Evolutionary conservation across 2,797 vertebrate species (phyloP).

Genomic region (Acrossocheilus fasciatus): DNA sequence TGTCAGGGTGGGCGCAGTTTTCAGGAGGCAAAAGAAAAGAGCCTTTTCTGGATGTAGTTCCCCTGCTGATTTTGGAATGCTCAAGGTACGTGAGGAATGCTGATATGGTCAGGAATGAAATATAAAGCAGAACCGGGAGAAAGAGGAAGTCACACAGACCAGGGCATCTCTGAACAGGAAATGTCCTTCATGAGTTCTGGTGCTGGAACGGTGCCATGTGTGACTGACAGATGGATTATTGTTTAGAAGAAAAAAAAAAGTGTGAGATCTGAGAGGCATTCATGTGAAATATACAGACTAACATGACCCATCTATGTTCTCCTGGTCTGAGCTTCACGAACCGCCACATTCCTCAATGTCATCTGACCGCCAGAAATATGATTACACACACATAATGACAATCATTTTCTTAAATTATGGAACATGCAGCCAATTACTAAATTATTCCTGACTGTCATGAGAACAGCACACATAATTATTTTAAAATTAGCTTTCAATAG

Average conservation of each 20-base stretch:
- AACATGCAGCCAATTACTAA: constrained; percentile 68
- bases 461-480: constrained; percentile 68
- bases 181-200: neutral
- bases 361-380: constrained; percentile 66
- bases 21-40: neutral
- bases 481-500: constrained; percentile 68
- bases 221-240: constrained; percentile 11
- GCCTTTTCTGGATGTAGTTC: neutral
- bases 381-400: constrained; percentile 66
- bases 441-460: constrained; percentile 70
- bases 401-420: constrained; percentile 66
- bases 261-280: constrained; percentile 2
- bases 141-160: constrained; percentile 19
- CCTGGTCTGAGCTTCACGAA: constrained; percentile 39
- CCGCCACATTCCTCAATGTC: constrained; percentile 59
- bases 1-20: neutral
- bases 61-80: constrained; percentile 7
- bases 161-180: constrained; percentile 22
- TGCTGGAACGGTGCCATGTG: neutral
- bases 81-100: constrained; percentile 38
- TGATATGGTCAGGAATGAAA: constrained; percentile 26
- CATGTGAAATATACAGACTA: constrained; percentile 16
- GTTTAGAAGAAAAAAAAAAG: neutral
- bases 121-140: constrained; percentile 22
- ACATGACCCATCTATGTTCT: constrained; percentile 22